Evolutionary conservation across 2,888 invertebrate species (phyloP).

Genomic region (Drosophila austrosaltans): DNA sequence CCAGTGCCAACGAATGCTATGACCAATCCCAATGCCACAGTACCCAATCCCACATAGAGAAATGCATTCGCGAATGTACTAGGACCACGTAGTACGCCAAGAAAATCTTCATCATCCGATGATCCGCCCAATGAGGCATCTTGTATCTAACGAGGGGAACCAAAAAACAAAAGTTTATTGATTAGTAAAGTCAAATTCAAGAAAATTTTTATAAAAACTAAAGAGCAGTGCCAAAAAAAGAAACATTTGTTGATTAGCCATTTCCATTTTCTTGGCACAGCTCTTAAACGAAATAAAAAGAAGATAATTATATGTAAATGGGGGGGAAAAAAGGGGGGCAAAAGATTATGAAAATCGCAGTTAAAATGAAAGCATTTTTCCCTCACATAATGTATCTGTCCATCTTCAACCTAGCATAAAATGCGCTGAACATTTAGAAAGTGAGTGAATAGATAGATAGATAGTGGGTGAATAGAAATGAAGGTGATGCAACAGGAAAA

Average conservation of each 20-base stretch:
- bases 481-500: conserved; percentile 1
- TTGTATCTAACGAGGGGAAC: conserved; percentile 87
- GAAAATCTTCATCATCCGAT: conserved; percentile 89
- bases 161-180: not conserved
- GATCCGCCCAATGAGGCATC: conserved; percentile 92
- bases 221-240: not conserved
- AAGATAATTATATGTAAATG: not conserved
- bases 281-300: conserved; percentile 1
- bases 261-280: conserved; percentile 6
- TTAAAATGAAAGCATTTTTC: conserved; percentile 41
- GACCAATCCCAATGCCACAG: conserved; percentile 92
- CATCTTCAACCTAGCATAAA: conserved; percentile 59
- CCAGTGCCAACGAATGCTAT: conserved; percentile 96
- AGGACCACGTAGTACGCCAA: conserved; percentile 87
- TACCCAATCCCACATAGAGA: conserved; percentile 93
- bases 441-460: conserved; percentile 36
- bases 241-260: too few relatives aligned
- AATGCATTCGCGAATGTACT: conserved; percentile 93
- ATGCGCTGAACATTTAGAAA: conserved; percentile 64
- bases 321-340: not conserved
- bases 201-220: not conserved
- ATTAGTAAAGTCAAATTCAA: not conserved
- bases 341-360: conserved; percentile 49
- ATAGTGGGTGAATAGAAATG: not conserved
- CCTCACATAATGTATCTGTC: conserved; percentile 20